Evolutionary conservation across 2,888 invertebrate genomes (phyloP), one percentile per base, ranked within the genome.

Genomic region (Thalpophila matura): DNA sequence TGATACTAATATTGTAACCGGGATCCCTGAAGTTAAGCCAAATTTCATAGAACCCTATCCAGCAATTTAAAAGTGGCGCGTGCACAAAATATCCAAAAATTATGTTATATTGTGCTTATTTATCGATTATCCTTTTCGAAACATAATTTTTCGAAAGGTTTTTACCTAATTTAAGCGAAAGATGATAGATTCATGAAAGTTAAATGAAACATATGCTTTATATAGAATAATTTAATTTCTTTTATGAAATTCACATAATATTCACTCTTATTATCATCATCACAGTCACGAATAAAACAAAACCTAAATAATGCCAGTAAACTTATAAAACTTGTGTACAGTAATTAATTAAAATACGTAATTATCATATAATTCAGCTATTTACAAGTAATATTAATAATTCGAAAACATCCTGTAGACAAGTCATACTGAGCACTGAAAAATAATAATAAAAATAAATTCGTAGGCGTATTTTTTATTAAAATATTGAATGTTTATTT

Each of bases 271-370:
- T 67, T 70, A 83, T 82, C 74, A 81, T 78, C 82, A 89, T 90
- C 89, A 89, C 89, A 89, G 89, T 87, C 86, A 85, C 78, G 73
- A 82, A 74, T 78, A 79, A 75, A 74, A 71, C 67, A 72, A 73
- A 58, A 57, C 56, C 53, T 66, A 64, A 61, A 42, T 67, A 63
- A 60, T 57, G 50, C 37, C 65, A 46, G 46, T 54, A 61, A 59
- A 46, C 46, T 50, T 64, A 66, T 60, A 54, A 63, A 70, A 62
- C 50, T 61, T 60, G 59, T 42, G 53, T 58, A 58, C 6, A 59
- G 16, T 57, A 18, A 57, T 22, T 33, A 24, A 42, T 49, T 66
- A 49, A n/a, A 66, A 31, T 43, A 43, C 45, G 29, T 38, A 29
- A 49, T 50, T 53, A 53, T 54, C n/a, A 43, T 29, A 60, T 50